Conservation (phyloP, 2,888 invertebrate genomes). For the Heliconius cydno region DNA sequence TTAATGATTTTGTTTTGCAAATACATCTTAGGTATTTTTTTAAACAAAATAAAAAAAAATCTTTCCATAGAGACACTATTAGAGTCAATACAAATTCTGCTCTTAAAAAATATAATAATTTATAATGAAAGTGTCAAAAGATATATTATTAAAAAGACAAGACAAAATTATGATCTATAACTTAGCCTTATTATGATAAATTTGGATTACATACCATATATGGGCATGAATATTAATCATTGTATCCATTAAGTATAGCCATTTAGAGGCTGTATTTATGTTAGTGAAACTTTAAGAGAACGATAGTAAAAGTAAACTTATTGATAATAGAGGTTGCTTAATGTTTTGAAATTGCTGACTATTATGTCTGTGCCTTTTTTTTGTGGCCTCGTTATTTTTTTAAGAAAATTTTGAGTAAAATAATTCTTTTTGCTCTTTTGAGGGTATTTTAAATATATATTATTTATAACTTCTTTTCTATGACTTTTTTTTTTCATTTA, state of each 20-base stretch:
- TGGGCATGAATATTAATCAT: slow-evolving; percentile 24
- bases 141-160: slow-evolving; percentile 10
- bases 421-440: not conserved
- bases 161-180: slow-evolving; percentile 1
- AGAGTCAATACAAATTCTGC: too few species aligned
- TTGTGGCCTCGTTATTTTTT: not conserved
- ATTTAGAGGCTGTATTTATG: slow-evolving; percentile 12
- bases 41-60: too few species aligned
- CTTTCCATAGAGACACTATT: too few species aligned
- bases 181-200: slow-evolving; percentile 13
- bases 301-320: slow-evolving; percentile 19
- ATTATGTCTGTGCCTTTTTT: not conserved
- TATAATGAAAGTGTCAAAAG: not conserved
- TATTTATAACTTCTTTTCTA: not conserved
- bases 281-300: slow-evolving; percentile 16
- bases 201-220: slow-evolving; percentile 15
- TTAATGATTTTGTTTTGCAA: too few species aligned
- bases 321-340: slow-evolving; percentile 4
- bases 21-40: too few species aligned
- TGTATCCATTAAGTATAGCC: slow-evolving; percentile 18
- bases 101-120: not conserved
- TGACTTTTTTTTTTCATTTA: not conserved
- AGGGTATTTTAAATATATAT: not conserved
- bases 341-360: not conserved
- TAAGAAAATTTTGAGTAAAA: not conserved